Percentiles rank a stretch among this genome's conserved stretches.
Evolutionary conservation across 1,140 invertebrate species (phyloP).

Genomic region (Ctenoplectra terminalis): DNA sequence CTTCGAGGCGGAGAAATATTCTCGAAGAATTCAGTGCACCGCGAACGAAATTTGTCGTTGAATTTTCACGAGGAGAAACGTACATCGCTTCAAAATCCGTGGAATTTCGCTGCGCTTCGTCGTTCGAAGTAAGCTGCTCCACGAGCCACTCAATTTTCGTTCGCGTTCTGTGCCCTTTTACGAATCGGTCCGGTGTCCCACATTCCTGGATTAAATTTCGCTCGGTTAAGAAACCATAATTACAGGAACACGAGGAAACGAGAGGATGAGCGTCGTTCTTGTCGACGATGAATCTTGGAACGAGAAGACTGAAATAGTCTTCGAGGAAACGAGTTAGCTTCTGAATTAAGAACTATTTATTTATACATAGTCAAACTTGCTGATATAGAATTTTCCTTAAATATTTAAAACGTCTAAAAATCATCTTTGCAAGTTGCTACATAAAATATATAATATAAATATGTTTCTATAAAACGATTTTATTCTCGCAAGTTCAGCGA

Average conservation of each 20-base stretch:
- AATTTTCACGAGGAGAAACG: background rate
- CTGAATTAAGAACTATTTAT: background rate
- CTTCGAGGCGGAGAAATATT: background rate
- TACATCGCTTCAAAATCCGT: background rate
- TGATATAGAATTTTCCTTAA: background rate
- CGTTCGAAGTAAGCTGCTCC: background rate
- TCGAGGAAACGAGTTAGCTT: too few relatives aligned
- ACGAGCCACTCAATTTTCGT: background rate
- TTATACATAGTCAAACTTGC: background rate
- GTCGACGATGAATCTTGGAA: background rate
- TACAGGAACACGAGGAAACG: background rate
- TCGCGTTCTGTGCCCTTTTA: background rate
- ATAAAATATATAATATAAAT: too few relatives aligned
- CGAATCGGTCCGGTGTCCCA: background rate
- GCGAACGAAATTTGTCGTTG: background rate
- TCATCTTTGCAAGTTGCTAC: too few relatives aligned
- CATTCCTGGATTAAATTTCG: conserved; percentile 42
- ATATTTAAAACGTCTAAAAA: too few relatives aligned
- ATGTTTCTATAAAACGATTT: too few relatives aligned
- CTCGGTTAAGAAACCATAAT: conserved; percentile 41
- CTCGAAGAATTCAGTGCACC: background rate
- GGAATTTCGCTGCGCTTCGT: conserved; percentile 15
- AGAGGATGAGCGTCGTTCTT: background rate
- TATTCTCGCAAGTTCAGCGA: too few relatives aligned
- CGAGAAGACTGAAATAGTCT: background rate